Base-by-base conservation (phyloP, 2,888 invertebrate genomes). In the Melanotus villosus region DNA sequence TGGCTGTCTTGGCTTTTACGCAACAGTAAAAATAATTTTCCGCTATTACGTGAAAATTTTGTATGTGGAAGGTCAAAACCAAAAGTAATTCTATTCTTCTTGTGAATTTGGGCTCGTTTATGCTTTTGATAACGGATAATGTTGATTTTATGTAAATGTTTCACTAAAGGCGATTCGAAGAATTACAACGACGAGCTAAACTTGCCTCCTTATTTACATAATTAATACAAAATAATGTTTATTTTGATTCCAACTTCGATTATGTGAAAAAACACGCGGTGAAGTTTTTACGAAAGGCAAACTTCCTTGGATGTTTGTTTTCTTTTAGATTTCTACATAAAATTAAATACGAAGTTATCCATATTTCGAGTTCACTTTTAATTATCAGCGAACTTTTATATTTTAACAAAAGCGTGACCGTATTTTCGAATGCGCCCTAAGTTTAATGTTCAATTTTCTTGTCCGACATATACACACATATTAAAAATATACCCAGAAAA, bases 401-500 rank as follows among this genome's bases (percentile, higher is more conserved):
- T 47, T 47, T 47, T 47, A 47, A 47, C 47, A 47, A 23, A 21
- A 47, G 23, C 47, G 47, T 2, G 12, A 21, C 21, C n/a, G 10
- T 21, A 10, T 26, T 47, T n/a, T 23, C 12, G 19, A 23, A 47
- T 47, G 19, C 19, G 23, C 21, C 23, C 23, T 12, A 47, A 32
- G 32, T 59, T 59, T 45, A 45, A 32, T 34, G 26, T 57, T 59
- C 32, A 32, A 45, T 45, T 59, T 45, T 45, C 30, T 45, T 45
- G 59, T n/a, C 45, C 45, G 30, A 59, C 59, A 45, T 45, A 6
- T 14, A 38, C 41, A 45, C 59, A 59, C 45, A 59, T 59, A 59
- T 59, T 59, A 59, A 45, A n/a, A 45, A 59, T 59, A 41, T 45
- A 59, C 32, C 41, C 45, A 32, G 59, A 59, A 41, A 45, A 58